These are phyloP conservation scores for Chinchilla lanigera DNA, from an alignment of 2,113 vertebrate genomes.

Conservation along the genomic window DNA sequence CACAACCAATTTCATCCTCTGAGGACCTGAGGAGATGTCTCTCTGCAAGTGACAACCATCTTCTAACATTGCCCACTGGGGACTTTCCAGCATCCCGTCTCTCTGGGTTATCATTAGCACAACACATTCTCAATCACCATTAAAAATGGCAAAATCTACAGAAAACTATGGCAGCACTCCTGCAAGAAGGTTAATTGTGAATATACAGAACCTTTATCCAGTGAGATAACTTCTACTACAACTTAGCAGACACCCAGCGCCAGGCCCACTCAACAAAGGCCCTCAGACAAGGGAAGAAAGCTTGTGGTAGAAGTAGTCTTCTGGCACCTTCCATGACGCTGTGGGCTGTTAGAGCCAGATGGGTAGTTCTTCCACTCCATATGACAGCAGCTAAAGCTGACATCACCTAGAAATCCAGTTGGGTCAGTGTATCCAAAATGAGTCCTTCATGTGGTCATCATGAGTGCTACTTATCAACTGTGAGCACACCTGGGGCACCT, in stretches of 20 bases:
- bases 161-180: background rate
- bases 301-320: background rate
- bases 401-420: background rate
- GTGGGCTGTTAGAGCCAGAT: background rate
- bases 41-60: background rate
- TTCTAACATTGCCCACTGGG: background rate
- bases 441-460: background rate
- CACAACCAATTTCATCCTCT: background rate
- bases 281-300: background rate
- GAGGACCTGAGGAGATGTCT: background rate
- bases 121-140: background rate
- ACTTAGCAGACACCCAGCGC: background rate
- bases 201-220: background rate
- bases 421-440: background rate
- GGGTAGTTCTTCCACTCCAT: background rate
- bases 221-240: background rate
- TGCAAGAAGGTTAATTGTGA: background rate
- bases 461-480: background rate
- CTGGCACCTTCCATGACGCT: background rate
- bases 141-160: background rate
- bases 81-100: fast-evolving
- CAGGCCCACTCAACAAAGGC: background rate
- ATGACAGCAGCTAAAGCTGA: background rate
- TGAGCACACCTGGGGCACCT: background rate
- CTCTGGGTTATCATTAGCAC: background rate